These are phyloP conservation scores for Neomicropteryx cornuta DNA, from an alignment of 1,140 invertebrate species.

Conservation along the genomic window DNA sequence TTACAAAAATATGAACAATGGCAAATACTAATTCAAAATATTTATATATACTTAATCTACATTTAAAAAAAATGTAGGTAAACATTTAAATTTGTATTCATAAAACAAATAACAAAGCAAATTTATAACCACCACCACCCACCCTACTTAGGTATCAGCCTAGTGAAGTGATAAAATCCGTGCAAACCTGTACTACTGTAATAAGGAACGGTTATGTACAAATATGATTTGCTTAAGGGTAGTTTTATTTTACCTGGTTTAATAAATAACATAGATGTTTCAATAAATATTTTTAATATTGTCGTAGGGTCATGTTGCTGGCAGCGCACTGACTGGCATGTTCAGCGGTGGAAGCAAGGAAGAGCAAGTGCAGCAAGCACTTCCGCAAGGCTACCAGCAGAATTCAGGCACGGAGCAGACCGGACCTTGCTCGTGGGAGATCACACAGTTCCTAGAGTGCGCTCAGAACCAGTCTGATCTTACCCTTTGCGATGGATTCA, in stretches of 20 bases:
- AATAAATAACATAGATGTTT: not conserved
- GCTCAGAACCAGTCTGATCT: slow-evolving; percentile 76
- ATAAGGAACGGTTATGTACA: no score
- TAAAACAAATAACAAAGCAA: no score
- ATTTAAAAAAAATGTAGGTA: no score
- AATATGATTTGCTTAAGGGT: no score
- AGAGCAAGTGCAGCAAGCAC: slow-evolving; percentile 23
- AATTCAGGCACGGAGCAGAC: slow-evolving; percentile 38
- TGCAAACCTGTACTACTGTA: no score
- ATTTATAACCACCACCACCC: no score
- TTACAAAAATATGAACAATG: no score
- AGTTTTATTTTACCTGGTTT: not conserved
- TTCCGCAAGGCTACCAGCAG: slow-evolving; percentile 29
- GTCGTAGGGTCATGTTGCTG: slow-evolving; percentile 68
- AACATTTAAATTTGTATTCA: no score
- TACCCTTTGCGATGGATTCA: slow-evolving; percentile 82
- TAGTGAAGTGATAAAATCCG: no score
- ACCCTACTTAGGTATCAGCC: no score
- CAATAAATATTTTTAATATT: not conserved
- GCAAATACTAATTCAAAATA: no score
- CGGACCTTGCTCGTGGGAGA: slow-evolving; percentile 77
- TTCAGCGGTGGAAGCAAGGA: slow-evolving; percentile 59
- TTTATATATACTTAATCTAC: no score
- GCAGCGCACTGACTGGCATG: slow-evolving; percentile 73
- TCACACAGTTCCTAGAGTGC: slow-evolving; percentile 82